Evolutionary conservation across 2,888 invertebrate species (phyloP).

Genomic region (Pantelozetes paolii): DNA sequence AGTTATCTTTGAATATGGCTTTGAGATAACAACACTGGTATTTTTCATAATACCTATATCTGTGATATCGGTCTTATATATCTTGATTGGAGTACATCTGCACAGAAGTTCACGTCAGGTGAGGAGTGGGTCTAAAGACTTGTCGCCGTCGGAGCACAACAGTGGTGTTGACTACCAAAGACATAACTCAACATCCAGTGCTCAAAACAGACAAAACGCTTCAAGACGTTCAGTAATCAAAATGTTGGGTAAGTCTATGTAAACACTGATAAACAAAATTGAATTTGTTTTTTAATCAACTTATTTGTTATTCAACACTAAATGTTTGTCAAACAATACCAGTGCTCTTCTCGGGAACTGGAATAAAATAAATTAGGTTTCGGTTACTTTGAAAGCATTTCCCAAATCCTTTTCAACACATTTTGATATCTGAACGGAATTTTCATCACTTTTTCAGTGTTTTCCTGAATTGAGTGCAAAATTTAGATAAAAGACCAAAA

Average conservation of each 20-base stretch:
- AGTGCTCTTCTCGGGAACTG: neutral
- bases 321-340: neutral
- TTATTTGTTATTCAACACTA: neutral
- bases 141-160: conserved; percentile 19
- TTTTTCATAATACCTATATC: conserved; percentile 85
- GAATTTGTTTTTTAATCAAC: neutral
- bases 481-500: neutral
- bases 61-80: conserved; percentile 72
- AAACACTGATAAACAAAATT: neutral
- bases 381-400: neutral
- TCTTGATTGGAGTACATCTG: conserved; percentile 52
- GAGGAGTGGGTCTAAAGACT: neutral
- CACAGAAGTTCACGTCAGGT: conserved; percentile 40
- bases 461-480: neutral
- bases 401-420: neutral
- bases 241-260: conserved; percentile 60
- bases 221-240: conserved; percentile 55
- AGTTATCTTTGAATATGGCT: conserved; percentile 63
- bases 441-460: conserved; percentile 5
- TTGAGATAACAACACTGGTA: conserved; percentile 70
- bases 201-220: conserved; percentile 36
- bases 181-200: conserved; percentile 43
- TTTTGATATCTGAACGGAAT: neutral
- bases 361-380: neutral
- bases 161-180: conserved; percentile 40